Base-by-base conservation (phyloP, 2,888 invertebrate genomes). In the Habrosyne pyritoides region DNA sequence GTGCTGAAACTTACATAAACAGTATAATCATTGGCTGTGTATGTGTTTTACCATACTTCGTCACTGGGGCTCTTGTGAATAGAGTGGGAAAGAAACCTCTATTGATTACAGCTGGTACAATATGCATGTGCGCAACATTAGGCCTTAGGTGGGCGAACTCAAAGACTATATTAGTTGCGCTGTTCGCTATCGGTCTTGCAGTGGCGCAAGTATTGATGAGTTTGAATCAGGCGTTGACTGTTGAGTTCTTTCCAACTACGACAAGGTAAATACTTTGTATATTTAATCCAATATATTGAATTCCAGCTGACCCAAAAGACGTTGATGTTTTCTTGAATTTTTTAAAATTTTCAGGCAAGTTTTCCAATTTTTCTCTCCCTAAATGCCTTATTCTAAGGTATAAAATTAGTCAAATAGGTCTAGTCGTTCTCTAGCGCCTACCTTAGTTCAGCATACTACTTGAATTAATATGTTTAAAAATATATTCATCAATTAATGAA, bases 1-100 rank as follows among this genome's bases (percentile, higher is more conserved):
- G 89, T 0, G 62, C 76, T 1, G 84, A 86, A 52, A 89, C 89
- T 0, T 89, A 88, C 54, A 83, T 87, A 14, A 87, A 87, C 75
- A 87, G 82, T 46, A 81, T 88, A 1, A 85, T 88, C 14, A 63
- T 88, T 10, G 87, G 87, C 0, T 66, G 66, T 8, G 75, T 81
- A 3, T 81, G 81, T 48, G 10, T 83, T 0, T 46, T 83, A 1
- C 86, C 87, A 0, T 84, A 73, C 62, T 71, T 81, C 55, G 67
- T 86, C 36, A 80, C 74, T 1, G 84, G 83, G 0, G 50, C 84
- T 0, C 53, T 89, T 2, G 84, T 89, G 1, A 87, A 83, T 56
- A 78, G 65, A 63, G 78, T 87, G 0, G 86, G 87, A 0, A 89
- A 89, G 65, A 89, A 87, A 50, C 60, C 60, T 0, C 61, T 89